phyloP scores from a whole-genome alignment of 2,797 vertebrate species.

The Xenentodon cancila region DNA sequence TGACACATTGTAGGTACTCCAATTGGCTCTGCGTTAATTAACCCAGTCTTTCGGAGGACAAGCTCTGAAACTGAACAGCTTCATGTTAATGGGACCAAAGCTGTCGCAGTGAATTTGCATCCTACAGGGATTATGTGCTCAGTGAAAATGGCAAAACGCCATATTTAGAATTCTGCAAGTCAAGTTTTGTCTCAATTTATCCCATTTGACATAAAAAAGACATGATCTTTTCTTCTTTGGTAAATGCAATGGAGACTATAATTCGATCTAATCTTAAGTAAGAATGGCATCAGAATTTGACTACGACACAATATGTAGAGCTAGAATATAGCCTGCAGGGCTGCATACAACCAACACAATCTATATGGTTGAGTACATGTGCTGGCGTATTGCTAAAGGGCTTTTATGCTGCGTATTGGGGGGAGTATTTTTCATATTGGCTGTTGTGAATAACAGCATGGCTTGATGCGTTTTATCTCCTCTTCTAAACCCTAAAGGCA shows the following conservation, averaged over 20 bases:
- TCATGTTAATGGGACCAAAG: slow-evolving; percentile 70
- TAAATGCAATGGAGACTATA: slow-evolving; percentile 53
- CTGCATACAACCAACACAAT: slow-evolving; percentile 31
- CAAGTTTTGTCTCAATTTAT: slow-evolving; percentile 60
- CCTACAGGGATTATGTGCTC: slow-evolving; percentile 62
- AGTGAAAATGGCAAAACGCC: slow-evolving; percentile 75
- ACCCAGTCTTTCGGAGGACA: slow-evolving; percentile 68
- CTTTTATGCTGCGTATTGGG: slow-evolving; percentile 11
- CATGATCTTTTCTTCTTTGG: slow-evolving; percentile 60
- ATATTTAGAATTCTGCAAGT: slow-evolving; percentile 74
- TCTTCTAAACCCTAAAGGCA: slow-evolving; percentile 5
- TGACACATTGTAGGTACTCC: slow-evolving; percentile 58
- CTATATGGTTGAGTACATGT: slow-evolving; percentile 31
- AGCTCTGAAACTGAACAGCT: slow-evolving; percentile 69
- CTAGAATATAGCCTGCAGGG: slow-evolving; percentile 7
- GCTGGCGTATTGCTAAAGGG: slow-evolving; percentile 37
- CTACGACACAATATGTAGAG: slow-evolving; percentile 41
- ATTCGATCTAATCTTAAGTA: slow-evolving; percentile 56
- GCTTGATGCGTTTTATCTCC: slow-evolving; percentile 30
- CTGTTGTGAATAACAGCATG: slow-evolving; percentile 28
- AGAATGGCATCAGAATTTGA: slow-evolving; percentile 33
- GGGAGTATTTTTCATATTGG: slow-evolving; percentile 2
- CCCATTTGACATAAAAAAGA: slow-evolving; percentile 60
- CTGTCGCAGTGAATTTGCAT: slow-evolving; percentile 70
- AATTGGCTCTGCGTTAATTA: slow-evolving; percentile 73